Percentiles rank a stretch among this genome's conserved stretches.
Conservation (phyloP, 2,797 vertebrate species). For the Phoebastria nigripes region DNA sequence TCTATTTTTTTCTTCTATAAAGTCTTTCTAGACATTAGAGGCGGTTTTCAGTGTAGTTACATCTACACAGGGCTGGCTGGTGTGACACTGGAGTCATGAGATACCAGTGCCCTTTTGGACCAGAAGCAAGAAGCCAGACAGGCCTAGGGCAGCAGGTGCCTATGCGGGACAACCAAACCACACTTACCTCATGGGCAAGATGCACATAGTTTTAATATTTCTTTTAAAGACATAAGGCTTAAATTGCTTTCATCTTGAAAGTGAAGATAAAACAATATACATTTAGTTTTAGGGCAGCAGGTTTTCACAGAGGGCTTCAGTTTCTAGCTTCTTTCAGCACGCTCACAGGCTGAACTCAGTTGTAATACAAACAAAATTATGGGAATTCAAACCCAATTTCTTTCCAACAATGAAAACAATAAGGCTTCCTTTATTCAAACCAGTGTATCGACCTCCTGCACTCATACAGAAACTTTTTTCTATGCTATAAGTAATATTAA, state of each 20-base stretch:
- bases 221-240: not conserved
- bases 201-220: not conserved
- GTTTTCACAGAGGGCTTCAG: not conserved
- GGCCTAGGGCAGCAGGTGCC: not conserved
- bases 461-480: not conserved
- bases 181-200: not conserved
- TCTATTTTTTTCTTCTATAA: not conserved
- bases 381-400: not conserved
- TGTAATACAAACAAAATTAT: not conserved
- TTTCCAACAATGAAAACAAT: not conserved
- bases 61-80: not conserved
- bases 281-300: not conserved
- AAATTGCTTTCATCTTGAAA: not conserved
- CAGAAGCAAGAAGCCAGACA: not conserved
- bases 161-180: not conserved
- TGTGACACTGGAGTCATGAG: not conserved
- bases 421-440: not conserved
- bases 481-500: not conserved
- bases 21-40: not conserved
- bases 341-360: not conserved
- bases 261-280: not conserved
- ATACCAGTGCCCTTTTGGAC: not conserved
- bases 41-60: not conserved
- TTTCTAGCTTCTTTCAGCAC: not conserved
- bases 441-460: not conserved